Evolutionary conservation across 2,797 vertebrate species (phyloP), one percentile per base, ranked within the genome.

Genomic region (Mormyrops boulengeri): DNA sequence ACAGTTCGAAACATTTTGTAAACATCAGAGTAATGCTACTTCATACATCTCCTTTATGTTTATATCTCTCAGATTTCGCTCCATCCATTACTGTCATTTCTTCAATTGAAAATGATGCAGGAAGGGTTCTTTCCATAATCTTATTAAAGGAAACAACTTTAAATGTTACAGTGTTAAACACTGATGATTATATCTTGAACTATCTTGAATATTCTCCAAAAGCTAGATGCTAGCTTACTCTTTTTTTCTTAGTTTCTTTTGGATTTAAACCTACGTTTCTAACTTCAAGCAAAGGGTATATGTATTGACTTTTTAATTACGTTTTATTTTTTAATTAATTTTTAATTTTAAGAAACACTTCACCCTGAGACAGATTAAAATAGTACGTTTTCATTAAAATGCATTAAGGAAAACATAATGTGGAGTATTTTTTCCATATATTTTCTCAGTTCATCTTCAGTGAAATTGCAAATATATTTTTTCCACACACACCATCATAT

Each of bases 381-480:
- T 49, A 44, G 0, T 41, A 7, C 26, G 19, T n/a, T 30, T 60
- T 55, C 3, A 41, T 41, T 60, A n/a, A 87, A 87, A 60, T n/a
- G 85, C 53, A 4, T 87, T 87, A 60, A 34, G 38, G 57, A 87
- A 87, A 19, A 26, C 14, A 38, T 38, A n/a, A 53, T 11, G 30
- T 57, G 14, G n/a, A 38, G 85, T 22, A 57, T 57, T 57, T 19
- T 87, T 41, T 38, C 26, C 26, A 6, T 53, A 38, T n/a, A 4
- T 26, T 73, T 85, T 89, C 90, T 91, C 69, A 8, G 0, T 69
- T 91, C 91, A 90, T 93, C 91, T 93, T 92, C 94, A 92, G 93
- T 95, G 94, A 94, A 91, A 91, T 95, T 93, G 93, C 93, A 95
- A 95, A 91, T 95, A 94, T 94, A 94, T 95, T 94, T 91, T 92